Percentiles rank a stretch among this genome's conserved stretches.
Conservation (phyloP, 2,888 invertebrate genomes). For the Himalopsyche anomala region DNA sequence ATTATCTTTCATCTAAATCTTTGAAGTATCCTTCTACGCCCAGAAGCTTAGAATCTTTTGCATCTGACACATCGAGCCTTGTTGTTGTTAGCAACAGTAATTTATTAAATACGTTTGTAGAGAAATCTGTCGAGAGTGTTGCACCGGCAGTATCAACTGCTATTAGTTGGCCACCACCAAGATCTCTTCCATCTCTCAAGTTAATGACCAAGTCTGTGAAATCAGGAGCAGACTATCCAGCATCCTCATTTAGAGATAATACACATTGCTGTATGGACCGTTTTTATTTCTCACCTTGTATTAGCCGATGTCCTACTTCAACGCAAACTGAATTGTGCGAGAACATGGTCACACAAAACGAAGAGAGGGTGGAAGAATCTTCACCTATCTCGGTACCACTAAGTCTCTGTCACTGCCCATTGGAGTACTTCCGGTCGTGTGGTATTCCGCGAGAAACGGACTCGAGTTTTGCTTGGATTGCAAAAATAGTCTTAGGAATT, state of each 20-base stretch:
- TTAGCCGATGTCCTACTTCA: too few species aligned
- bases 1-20: too few species aligned
- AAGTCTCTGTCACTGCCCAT: neutral
- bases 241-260: neutral
- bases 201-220: neutral
- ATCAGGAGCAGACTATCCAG: neutral
- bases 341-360: neutral
- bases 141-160: too few species aligned
- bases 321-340: too few species aligned
- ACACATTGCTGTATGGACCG: neutral
- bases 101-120: too few species aligned
- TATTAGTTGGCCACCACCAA: too few species aligned
- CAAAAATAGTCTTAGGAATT: neutral
- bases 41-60: too few species aligned
- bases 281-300: neutral
- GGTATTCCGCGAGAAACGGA: neutral
- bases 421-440: neutral
- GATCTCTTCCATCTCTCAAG: too few species aligned
- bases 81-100: too few species aligned
- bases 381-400: neutral
- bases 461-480: neutral
- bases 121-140: too few species aligned
- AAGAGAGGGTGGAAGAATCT: neutral
- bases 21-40: too few species aligned
- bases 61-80: too few species aligned